Percentiles rank a stretch among this genome's conserved stretches.
These are phyloP conservation scores for Chelon labrosus DNA, from an alignment of 2,797 vertebrate species.

Conservation along the genomic window DNA sequence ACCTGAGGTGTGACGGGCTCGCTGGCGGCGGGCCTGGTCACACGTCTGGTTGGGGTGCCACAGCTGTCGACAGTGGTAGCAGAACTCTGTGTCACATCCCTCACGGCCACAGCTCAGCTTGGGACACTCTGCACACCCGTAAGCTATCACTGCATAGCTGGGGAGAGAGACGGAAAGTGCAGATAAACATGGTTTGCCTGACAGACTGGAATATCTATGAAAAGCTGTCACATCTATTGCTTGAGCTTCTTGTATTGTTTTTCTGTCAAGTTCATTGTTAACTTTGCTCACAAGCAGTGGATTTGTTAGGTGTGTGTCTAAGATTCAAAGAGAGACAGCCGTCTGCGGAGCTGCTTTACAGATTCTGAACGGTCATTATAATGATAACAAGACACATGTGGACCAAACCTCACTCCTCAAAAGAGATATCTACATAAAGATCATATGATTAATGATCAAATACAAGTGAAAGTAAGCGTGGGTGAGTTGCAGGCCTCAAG, in stretches of 20 bases:
- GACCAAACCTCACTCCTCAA: slow-evolving; percentile 18
- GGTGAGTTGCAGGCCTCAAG: slow-evolving; percentile 2
- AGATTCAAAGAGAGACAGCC: background rate
- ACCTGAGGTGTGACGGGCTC: slow-evolving; percentile 82
- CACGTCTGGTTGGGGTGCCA: slow-evolving; percentile 92
- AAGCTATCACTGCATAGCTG: slow-evolving; percentile 91
- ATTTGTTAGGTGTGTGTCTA: background rate
- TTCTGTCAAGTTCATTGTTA: background rate
- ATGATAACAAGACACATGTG: slow-evolving; percentile 4
- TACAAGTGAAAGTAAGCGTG: slow-evolving; percentile 13
- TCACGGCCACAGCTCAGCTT: slow-evolving; percentile 89
- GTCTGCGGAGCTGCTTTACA: slow-evolving; percentile 16
- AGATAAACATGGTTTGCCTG: slow-evolving; percentile 5
- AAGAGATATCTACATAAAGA: slow-evolving; percentile 27
- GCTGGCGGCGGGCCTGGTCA: slow-evolving; percentile 85
- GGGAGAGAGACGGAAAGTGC: slow-evolving; percentile 29
- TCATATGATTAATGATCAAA: slow-evolving; percentile 34
- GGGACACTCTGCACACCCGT: slow-evolving; percentile 90
- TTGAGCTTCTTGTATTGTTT: background rate
- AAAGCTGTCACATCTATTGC: background rate
- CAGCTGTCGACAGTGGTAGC: slow-evolving; percentile 92
- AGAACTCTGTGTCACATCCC: slow-evolving; percentile 91
- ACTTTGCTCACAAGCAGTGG: slow-evolving; percentile 15
- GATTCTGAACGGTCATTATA: slow-evolving; percentile 4
- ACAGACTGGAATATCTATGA: background rate